A percentile compares a stretch with the other conserved stretches of the same genome.
Conservation (phyloP, 2,888 invertebrate genomes). For the Drosophila mayaguana region DNA sequence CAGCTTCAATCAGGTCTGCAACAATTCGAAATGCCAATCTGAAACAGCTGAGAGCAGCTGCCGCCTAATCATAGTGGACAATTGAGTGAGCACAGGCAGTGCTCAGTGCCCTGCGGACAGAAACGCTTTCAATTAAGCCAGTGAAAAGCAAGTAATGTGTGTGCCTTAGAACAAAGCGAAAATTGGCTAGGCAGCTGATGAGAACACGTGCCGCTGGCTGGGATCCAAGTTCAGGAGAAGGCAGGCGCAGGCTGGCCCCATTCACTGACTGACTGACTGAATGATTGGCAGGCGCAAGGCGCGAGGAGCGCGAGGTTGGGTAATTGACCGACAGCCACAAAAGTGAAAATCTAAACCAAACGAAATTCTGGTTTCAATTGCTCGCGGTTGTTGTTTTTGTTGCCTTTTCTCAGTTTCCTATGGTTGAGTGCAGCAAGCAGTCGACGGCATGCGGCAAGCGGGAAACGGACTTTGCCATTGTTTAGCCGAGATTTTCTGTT, state of each 20-base stretch:
- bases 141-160: slow-evolving; percentile 56
- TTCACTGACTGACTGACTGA: slow-evolving; percentile 12
- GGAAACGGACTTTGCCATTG: slow-evolving; percentile 67
- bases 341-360: slow-evolving; percentile 81
- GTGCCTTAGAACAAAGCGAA: slow-evolving; percentile 59
- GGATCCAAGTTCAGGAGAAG: slow-evolving; percentile 16
- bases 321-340: slow-evolving; percentile 66
- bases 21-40: slow-evolving; percentile 27
- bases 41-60: slow-evolving; percentile 40
- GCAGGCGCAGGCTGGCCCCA: slow-evolving; percentile 13
- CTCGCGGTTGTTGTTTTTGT: slow-evolving; percentile 62
- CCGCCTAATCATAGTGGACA: slow-evolving; percentile 46
- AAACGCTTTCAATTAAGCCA: slow-evolving; percentile 64
- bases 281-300: slow-evolving; percentile 31
- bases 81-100: slow-evolving; percentile 18
- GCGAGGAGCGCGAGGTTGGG: neutral
- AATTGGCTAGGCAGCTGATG: slow-evolving; percentile 39
- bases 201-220: slow-evolving; percentile 38
- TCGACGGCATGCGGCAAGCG: too few relatives aligned
- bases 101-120: slow-evolving; percentile 15
- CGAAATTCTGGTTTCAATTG: slow-evolving; percentile 81
- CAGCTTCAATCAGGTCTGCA: slow-evolving; percentile 6
- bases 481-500: slow-evolving; percentile 75
- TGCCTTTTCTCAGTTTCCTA: slow-evolving; percentile 31
- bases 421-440: slow-evolving; percentile 57